Evolutionary conservation across 2,888 invertebrate genomes (phyloP), one percentile per base, ranked within the genome.

Genomic region (Cyrtodaria siliqua): DNA sequence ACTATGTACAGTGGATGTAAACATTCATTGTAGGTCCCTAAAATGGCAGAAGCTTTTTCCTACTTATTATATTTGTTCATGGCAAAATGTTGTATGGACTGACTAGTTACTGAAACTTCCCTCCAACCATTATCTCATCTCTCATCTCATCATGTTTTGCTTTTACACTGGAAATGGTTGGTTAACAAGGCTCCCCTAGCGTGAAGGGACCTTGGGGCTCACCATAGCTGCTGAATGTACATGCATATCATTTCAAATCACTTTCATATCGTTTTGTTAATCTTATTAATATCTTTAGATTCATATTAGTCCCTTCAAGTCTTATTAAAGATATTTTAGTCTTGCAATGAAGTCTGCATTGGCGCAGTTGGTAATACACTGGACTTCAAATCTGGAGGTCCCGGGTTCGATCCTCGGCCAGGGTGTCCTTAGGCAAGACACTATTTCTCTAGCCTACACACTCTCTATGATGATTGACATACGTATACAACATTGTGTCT

Each of bases 101-200:
- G 49, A 8, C 49, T 47, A 47, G 49, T 47, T 47, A 20, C 49
- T 47, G 49, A 47, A 16, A 47, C 49, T 47, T 14, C 49, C 49
- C 49, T 16, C 49, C 49, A 4, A 4, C 49, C 49, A 4, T 14
- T 14, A 4, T 14, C 49, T 47, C 4, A 8, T 47, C 4, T 47
- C 49, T 47, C 12, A 33, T 33, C 33, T 33, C 33, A 33, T 33
- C 33, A 33, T 33, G 33, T 33, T 33, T 33, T 33, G 33, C 33
- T 33, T 33, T 33, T 8, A 33, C 33, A 33, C 33, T 33, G 4
- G 29, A 56, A 27, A 29, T 56, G 56, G 56, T 56, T 56, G 56
- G 56, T 56, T 56, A 56, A 56, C 56, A 56, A 56, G 56, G 56
- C 26, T 29, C 26, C 56, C 56, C 29, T 56, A 56, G 56, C 14